These are phyloP conservation scores for Scotopteryx bipunctaria DNA, from an alignment of 2,888 invertebrate genomes.

Conservation along the genomic window DNA sequence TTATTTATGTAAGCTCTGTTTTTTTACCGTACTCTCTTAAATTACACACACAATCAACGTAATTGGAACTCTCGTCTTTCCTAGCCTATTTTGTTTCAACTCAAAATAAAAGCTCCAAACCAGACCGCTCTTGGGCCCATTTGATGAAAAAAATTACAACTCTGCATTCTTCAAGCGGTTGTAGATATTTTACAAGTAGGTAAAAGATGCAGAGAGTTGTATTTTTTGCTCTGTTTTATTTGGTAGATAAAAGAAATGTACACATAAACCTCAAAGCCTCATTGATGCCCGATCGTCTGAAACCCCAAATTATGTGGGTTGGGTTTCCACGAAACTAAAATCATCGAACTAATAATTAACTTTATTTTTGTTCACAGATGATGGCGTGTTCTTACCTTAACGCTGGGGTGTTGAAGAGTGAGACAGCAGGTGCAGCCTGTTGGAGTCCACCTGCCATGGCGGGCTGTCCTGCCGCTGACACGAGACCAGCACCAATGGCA, in stretches of 20 bases:
- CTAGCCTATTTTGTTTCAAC: slow-evolving; percentile 16
- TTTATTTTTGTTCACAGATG: slow-evolving; percentile 67
- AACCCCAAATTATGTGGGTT: neutral
- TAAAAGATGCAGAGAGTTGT: too few relatives aligned
- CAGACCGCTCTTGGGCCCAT: too few relatives aligned
- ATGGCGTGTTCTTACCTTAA: slow-evolving; percentile 81
- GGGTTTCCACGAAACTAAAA: neutral
- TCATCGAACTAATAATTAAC: neutral
- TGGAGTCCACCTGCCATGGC: slow-evolving; percentile 67
- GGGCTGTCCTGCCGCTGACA: slow-evolving; percentile 9
- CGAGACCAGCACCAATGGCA: slow-evolving; percentile 34
- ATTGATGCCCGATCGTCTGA: neutral
- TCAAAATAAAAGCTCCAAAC: too few relatives aligned
- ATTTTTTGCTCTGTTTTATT: too few relatives aligned
- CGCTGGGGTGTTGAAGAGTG: slow-evolving; percentile 62
- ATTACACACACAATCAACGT: slow-evolving; percentile 68
- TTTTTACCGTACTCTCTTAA: slow-evolving; percentile 66
- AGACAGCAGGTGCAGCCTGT: slow-evolving; percentile 59
- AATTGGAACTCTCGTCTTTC: slow-evolving; percentile 44
- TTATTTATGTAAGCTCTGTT: slow-evolving; percentile 80
- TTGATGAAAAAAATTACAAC: too few relatives aligned
- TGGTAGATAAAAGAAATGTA: slow-evolving; percentile 6
- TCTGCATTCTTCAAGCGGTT: too few relatives aligned
- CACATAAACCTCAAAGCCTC: neutral
- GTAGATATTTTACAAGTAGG: too few relatives aligned